These are phyloP conservation scores for Stenolophus ochropezus DNA, from an alignment of 2,888 invertebrate genomes.

Conservation along the genomic window DNA sequence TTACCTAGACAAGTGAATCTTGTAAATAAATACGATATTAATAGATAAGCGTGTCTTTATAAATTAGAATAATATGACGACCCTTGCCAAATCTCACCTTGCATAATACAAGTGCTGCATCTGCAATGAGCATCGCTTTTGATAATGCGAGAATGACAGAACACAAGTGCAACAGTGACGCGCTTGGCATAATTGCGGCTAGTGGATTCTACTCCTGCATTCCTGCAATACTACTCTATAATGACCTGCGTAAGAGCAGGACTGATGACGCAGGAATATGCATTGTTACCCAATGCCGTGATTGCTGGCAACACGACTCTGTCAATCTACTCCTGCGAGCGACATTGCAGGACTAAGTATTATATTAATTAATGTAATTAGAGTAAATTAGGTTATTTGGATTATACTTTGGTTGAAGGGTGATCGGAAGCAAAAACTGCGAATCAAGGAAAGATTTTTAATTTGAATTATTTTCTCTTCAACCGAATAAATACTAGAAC, in stretches of 20 bases:
- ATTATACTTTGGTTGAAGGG: too few species aligned
- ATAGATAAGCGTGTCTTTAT: too few species aligned
- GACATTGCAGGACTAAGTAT: not conserved
- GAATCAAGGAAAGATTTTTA: too few species aligned
- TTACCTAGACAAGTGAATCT: too few species aligned
- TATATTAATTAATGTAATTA: too few species aligned
- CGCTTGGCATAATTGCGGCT: not conserved
- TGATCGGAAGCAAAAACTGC: too few species aligned
- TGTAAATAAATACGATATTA: too few species aligned
- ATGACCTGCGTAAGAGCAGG: conserved; percentile 29
- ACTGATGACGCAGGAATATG: not conserved
- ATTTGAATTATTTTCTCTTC: too few species aligned
- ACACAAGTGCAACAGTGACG: conserved; percentile 31
- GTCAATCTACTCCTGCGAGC: too few species aligned
- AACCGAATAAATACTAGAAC: too few species aligned
- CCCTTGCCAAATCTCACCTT: not conserved
- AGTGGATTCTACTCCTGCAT: conserved; percentile 14
- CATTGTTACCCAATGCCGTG: not conserved
- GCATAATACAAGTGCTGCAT: not conserved
- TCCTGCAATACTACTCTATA: conserved; percentile 2
- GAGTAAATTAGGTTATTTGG: too few species aligned
- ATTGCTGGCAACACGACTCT: not conserved
- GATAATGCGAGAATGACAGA: not conserved
- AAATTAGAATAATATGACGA: not conserved
- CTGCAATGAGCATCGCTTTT: not conserved